These are phyloP conservation scores for Stenurella melanura DNA, from an alignment of 2,888 invertebrate species.

Conservation along the genomic window DNA sequence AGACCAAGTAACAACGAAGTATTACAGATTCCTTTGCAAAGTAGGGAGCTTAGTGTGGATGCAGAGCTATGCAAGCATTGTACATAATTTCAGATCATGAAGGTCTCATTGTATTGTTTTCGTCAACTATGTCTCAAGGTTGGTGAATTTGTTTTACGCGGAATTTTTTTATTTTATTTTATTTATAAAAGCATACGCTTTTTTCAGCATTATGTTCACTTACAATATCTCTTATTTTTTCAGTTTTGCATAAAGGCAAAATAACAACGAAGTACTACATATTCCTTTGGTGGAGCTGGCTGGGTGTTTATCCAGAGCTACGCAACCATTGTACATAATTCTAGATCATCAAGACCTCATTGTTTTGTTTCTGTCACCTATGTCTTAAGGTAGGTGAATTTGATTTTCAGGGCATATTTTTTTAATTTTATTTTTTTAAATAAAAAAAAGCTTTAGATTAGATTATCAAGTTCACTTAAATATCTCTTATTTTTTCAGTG, in stretches of 20 bases:
- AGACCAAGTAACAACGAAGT: slow-evolving; percentile 97
- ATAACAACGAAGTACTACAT: slow-evolving; percentile 84
- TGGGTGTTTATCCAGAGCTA: slow-evolving; percentile 99
- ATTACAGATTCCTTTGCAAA: slow-evolving; percentile 96
- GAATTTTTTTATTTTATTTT: slow-evolving; percentile 63
- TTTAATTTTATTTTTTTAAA: slow-evolving; percentile 69
- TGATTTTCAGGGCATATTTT: slow-evolving; percentile 2
- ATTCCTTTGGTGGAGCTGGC: slow-evolving; percentile 95
- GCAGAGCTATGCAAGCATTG: slow-evolving; percentile 98
- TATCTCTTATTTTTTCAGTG: too few species aligned
- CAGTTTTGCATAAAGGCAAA: too few species aligned
- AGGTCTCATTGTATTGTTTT: slow-evolving; percentile 97
- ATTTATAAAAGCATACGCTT: too few species aligned
- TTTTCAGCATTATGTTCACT: too few species aligned
- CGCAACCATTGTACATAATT: slow-evolving; percentile 97
- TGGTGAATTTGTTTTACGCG: slow-evolving; percentile 53
- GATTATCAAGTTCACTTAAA: too few species aligned
- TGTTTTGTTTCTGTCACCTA: slow-evolving; percentile 98
- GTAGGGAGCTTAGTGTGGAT: slow-evolving; percentile 99
- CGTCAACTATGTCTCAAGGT: slow-evolving; percentile 96
- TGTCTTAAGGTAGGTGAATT: slow-evolving; percentile 84
- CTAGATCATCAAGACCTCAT: slow-evolving; percentile 81
- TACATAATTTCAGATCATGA: slow-evolving; percentile 96
- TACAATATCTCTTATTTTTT: too few species aligned
- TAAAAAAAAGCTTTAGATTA: too few species aligned